Percentiles rank a stretch among this genome's conserved stretches.
phyloP scores from a whole-genome alignment of 2,797 vertebrate species.

The Eulemur rubriventer region DNA sequence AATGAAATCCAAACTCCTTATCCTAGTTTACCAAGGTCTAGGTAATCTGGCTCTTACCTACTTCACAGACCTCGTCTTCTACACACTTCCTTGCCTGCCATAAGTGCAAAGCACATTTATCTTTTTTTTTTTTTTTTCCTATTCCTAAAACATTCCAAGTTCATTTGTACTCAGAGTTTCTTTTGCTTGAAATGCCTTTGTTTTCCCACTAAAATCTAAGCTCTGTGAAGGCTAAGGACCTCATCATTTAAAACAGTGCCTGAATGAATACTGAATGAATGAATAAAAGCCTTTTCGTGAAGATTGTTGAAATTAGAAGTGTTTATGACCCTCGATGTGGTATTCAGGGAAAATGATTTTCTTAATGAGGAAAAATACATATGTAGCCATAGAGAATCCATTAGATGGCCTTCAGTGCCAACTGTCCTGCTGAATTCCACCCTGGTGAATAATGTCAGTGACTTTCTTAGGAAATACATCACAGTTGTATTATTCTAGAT shows the following conservation, averaged over 20 bases:
- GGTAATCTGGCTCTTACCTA: neutral
- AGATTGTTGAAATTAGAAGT: conserved; percentile 41
- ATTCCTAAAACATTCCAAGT: neutral
- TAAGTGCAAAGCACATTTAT: neutral
- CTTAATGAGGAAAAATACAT: conserved; percentile 47
- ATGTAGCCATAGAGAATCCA: neutral
- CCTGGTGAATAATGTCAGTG: neutral
- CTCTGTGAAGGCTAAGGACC: neutral
- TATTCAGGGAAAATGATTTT: conserved; percentile 51
- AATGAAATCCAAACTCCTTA: neutral
- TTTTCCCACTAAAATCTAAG: neutral
- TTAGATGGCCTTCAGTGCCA: neutral
- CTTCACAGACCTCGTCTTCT: neutral
- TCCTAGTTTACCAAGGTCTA: neutral
- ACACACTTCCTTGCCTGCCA: neutral
- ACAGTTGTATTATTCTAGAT: neutral
- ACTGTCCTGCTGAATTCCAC: neutral
- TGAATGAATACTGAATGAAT: conserved; percentile 36
- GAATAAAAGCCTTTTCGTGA: conserved; percentile 48
- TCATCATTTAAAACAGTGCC: neutral
- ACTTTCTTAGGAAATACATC: neutral
- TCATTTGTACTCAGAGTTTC: neutral
- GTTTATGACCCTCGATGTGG: conserved; percentile 28
- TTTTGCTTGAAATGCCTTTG: conserved; percentile 21
- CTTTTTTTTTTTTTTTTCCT: neutral